These are phyloP conservation scores for Cliona cf. orientalis DNA, from an alignment of 37 sponge, comb jelly and placozoan genomes.

Conservation along the genomic window DNA sequence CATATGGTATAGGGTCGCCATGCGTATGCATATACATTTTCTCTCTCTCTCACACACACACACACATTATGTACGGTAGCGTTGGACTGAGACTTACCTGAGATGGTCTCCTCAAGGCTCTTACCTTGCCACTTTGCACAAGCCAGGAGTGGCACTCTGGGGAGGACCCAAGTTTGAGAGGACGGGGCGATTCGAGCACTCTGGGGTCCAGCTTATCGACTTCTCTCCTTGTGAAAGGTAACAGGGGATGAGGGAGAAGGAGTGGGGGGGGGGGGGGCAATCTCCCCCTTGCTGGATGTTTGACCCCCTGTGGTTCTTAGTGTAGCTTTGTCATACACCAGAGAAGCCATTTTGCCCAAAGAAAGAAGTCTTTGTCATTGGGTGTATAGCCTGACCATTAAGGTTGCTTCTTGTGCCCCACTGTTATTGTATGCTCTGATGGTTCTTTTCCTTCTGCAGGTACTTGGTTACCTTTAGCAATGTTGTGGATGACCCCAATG, in stretches of 20 bases:
- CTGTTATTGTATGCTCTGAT: no score
- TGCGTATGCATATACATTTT: not conserved
- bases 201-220: conserved; percentile 76
- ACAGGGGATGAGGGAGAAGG: not conserved
- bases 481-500: conserved; percentile 55
- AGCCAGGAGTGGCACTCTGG: conserved; percentile 94
- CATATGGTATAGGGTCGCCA: no score
- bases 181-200: conserved; percentile 74
- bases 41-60: not conserved
- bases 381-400: no score
- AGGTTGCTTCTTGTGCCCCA: no score
- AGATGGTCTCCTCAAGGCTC: conserved; percentile 95
- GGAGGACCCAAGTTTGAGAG: conserved; percentile 81
- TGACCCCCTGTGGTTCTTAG: not conserved
- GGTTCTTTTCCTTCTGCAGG: conserved; percentile 16
- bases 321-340: no score
- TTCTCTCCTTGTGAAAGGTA: conserved; percentile 99
- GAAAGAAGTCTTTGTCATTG: no score
- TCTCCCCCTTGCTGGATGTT: not conserved
- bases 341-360: no score
- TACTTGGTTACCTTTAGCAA: conserved; percentile 74
- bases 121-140: conserved; percentile 94
- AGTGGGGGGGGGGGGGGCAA: not conserved
- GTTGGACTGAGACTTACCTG: conserved; percentile 92
- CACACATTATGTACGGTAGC: no score